Base-by-base conservation (phyloP, 30 jellyfish, hydroid and myxozoan species). In the Pelagia noctiluca region DNA sequence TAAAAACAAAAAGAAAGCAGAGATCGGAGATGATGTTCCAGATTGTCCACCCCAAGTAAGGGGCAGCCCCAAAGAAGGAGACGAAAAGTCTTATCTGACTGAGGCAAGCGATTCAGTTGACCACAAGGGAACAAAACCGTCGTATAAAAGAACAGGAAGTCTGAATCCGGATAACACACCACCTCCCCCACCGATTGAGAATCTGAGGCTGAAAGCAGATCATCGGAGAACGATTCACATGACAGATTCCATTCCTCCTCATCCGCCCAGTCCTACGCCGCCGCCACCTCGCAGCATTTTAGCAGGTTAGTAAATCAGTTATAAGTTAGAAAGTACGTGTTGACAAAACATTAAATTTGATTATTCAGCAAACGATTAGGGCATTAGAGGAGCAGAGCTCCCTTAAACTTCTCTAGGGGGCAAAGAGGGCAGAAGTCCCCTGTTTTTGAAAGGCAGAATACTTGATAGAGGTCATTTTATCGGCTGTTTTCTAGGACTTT, bases 181-280 rank as follows among this genome's bases (percentile, higher is more conserved):
- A 21, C 95, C 95, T 2, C 87, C 73, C 11, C 95, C 95, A 13
- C 88, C 95, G 0, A n/a, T 72, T 21, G 88, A 85, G 52, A 85
- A 63, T 46, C 69, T 61, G 42, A 73, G 62, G 26, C 33, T 38
- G 35, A 74, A 50, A 62, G 86, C 47, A 13, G 88, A 85, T 46
- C 64, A 72, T 18, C 46, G 86, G 23, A 72, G 89, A 13, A 85
- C 80, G 28, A n/a, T 21, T 33, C 80, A 65, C 52, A 74, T 46
- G 33, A 75, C 63, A 52, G 75, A 46, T 7, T 28, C 76, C 10
- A 76, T 75, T 23, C 29, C 76, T 49, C 76, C 46, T 25, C 23
- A 42, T 42, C 57, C 57, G 8, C 57, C 57, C 57, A 42, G 57
- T 5, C 57, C 57, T 5, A 8, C 57, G 16, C 16, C 57, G 12